These are phyloP conservation scores for Cephalopterus ornatus DNA, from an alignment of 2,113 vertebrate species.

Conservation along the genomic window DNA sequence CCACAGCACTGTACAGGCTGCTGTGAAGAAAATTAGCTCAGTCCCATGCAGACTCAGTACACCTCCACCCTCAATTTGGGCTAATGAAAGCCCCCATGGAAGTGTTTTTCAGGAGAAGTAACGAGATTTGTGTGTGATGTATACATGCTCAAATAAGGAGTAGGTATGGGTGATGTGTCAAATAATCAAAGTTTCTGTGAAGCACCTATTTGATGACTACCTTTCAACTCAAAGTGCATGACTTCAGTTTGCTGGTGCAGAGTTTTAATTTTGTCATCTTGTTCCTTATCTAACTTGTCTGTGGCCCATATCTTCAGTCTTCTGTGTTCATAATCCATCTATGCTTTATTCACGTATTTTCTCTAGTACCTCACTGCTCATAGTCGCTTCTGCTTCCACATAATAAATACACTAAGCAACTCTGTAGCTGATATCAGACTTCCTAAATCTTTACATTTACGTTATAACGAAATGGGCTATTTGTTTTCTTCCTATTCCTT, in stretches of 20 bases:
- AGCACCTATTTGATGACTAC: neutral
- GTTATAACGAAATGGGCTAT: neutral
- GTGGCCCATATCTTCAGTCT: neutral
- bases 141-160: neutral
- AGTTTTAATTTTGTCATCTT: neutral
- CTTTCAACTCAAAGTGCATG: neutral
- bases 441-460: neutral
- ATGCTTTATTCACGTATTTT: neutral
- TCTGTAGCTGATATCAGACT: neutral
- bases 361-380: neutral
- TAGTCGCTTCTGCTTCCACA: neutral
- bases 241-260: neutral
- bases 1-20: neutral
- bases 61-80: neutral
- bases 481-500: neutral
- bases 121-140: neutral
- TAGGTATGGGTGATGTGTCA: neutral
- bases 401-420: neutral
- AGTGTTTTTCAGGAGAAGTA: neutral
- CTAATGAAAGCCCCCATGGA: neutral
- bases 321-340: neutral
- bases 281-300: neutral
- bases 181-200: neutral
- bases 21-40: neutral
- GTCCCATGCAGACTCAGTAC: neutral